These are phyloP conservation scores for Cryptotis parvus DNA, from an alignment of 2,113 vertebrate species.

Conservation along the genomic window DNA sequence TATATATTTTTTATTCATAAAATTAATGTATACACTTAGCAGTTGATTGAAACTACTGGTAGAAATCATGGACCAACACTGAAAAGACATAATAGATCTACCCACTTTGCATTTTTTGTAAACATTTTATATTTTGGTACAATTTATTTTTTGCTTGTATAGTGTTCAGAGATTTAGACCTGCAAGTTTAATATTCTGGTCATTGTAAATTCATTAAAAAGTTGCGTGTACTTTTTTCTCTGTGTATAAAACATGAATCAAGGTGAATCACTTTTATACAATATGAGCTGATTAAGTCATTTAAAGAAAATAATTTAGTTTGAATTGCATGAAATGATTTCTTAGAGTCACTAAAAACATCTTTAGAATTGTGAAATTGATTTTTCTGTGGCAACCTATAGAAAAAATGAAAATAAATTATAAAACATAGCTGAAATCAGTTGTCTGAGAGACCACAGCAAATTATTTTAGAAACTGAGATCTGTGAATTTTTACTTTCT, in stretches of 20 bases:
- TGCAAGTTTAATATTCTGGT: not conserved
- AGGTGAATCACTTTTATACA: not conserved
- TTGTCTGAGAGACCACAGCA: not conserved
- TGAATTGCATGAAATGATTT: slow-evolving; percentile 19
- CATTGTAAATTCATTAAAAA: slow-evolving; percentile 9
- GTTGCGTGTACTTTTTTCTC: not conserved
- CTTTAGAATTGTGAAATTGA: not conserved
- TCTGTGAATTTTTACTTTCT: not conserved
- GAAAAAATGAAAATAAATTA: not conserved
- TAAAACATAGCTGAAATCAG: not conserved
- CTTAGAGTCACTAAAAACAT: not conserved
- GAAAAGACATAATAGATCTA: not conserved
- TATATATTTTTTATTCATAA: not conserved
- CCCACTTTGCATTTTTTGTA: no score
- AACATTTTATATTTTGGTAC: no score
- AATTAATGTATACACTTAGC: not conserved
- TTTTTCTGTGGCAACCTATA: not conserved
- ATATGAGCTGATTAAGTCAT: not conserved
- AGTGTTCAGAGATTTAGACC: not conserved
- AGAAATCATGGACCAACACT: not conserved
- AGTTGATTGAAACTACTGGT: not conserved
- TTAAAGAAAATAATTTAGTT: not conserved
- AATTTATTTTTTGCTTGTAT: no score
- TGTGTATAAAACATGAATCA: not conserved
- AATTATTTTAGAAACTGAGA: slow-evolving; percentile 35